Conservation (phyloP, 2,888 invertebrate genomes). For the Thysanoteuthis rhombus region DNA sequence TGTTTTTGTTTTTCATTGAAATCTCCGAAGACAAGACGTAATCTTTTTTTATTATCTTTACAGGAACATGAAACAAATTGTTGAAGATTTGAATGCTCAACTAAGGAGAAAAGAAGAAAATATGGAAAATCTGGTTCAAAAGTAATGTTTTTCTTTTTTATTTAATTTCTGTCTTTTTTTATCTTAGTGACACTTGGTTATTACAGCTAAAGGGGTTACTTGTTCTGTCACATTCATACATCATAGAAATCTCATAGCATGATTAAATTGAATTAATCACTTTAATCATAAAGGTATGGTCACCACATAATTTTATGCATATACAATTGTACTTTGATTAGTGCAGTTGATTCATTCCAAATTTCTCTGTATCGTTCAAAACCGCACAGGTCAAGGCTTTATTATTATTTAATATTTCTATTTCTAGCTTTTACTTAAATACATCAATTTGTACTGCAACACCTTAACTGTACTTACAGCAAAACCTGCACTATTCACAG, state of each 20-base stretch:
- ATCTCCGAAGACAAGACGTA: neutral
- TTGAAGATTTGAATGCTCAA: slow-evolving; percentile 46
- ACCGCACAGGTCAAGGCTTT: too few relatives aligned
- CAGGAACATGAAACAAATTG: slow-evolving; percentile 47
- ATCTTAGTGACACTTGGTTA: neutral
- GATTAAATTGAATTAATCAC: neutral
- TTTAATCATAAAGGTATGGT: neutral
- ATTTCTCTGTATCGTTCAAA: too few relatives aligned
- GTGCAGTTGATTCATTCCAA: too few relatives aligned
- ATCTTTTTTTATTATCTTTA: neutral
- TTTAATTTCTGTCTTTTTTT: neutral
- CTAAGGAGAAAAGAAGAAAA: slow-evolving; percentile 47
- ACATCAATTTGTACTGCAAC: too few relatives aligned
- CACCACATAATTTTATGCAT: neutral
- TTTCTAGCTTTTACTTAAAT: too few relatives aligned
- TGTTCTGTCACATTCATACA: neutral
- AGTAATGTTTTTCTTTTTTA: slow-evolving; percentile 39
- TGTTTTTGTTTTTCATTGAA: neutral
- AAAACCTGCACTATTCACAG: too few relatives aligned
- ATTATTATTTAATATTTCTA: too few relatives aligned
- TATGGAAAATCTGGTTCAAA: slow-evolving; percentile 48
- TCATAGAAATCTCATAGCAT: neutral
- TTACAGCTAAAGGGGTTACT: neutral
- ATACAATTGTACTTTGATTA: too few relatives aligned
- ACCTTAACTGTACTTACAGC: too few relatives aligned